Percentiles rank a stretch among this genome's conserved stretches.
These are phyloP conservation scores for Dasypogon diadema DNA, from an alignment of 2,888 invertebrate genomes.

Conservation along the genomic window DNA sequence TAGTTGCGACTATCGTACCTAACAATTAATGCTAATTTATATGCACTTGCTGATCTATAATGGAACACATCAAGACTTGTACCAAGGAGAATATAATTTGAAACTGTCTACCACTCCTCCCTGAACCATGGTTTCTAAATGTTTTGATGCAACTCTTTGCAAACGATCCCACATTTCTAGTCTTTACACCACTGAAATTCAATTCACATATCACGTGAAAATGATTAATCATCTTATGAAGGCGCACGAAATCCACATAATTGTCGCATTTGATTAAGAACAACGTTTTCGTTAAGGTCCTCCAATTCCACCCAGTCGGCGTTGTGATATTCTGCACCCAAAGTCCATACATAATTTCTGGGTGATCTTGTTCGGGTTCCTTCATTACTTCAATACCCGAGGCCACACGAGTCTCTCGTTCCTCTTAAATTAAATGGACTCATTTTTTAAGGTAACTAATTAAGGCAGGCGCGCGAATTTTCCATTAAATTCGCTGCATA, in stretches of 20 bases:
- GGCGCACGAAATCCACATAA: slow-evolving; percentile 30
- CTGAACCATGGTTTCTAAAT: too few relatives aligned
- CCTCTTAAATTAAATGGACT: slow-evolving; percentile 21
- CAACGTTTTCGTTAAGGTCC: slow-evolving; percentile 6
- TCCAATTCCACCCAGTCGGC: not conserved
- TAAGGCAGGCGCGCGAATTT: slow-evolving; percentile 2
- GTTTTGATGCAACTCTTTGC: too few relatives aligned
- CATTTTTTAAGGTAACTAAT: slow-evolving; percentile 11
- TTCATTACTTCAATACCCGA: not conserved
- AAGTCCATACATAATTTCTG: not conserved
- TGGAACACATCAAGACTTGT: too few relatives aligned
- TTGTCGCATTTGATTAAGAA: slow-evolving; percentile 37
- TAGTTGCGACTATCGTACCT: too few relatives aligned
- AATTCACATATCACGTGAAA: not conserved
- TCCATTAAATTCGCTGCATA: not conserved
- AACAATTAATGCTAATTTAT: too few relatives aligned
- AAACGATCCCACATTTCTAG: too few relatives aligned
- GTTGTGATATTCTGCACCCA: not conserved
- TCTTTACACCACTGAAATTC: too few relatives aligned
- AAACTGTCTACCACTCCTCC: too few relatives aligned
- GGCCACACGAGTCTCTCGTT: not conserved
- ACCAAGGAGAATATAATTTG: too few relatives aligned
- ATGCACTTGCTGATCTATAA: too few relatives aligned
- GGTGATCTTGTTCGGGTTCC: slow-evolving; percentile 1
- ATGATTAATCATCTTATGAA: slow-evolving; percentile 12